Evolutionary conservation across 2,797 vertebrate genomes (phyloP), one percentile per base, ranked within the genome.

Genomic region (Notolepis coatsorum): DNA sequence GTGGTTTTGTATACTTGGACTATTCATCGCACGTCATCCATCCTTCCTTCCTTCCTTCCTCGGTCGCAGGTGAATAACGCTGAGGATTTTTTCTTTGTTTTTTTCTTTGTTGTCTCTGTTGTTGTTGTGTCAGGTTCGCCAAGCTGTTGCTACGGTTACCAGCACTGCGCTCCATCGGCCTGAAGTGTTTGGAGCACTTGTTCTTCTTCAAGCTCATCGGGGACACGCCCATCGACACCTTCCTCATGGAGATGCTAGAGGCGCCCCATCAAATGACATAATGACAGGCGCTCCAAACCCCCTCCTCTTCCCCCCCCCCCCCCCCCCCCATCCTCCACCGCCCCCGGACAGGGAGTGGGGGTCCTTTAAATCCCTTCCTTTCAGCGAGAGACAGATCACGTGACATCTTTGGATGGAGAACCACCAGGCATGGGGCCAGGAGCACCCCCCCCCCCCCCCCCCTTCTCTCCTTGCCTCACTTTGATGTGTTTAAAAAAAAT

Each of bases 191-290:
- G 87, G 98, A 99, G 84, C 98, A 99, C 75, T 92, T 99, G 55
- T 99, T 99, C 91, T 99, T 99, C 90, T 99, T 99, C 93, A 99
- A 99, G 84, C 95, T 99, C 85, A 99, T 99, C 68, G 97, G 98
- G 0, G 98, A 99, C 93, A 99, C 98, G 3, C 98, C 98, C 31
- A 99, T 99, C 4, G 98, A 99, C 93, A 99, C 97, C 84, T 99
- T 99, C 91, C 89, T 99, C 82, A 99, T 99, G 98, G 98, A 99
- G 89, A 99, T 99, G 98, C 93, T 99, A 84, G 98, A 99, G 84
- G 96, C 97, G 0, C 98, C 98, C 0, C 97, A 99, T 89, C 98
- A 99, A 90, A 95, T 97, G 94, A 98, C 97, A 90, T 98, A 96
- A 92, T 86, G 77, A 82, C 66, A 53, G 75, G 62, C 35, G 73